phyloP scores from a whole-genome alignment of 1,140 invertebrate genomes.

The Sycobia sp. region DNA sequence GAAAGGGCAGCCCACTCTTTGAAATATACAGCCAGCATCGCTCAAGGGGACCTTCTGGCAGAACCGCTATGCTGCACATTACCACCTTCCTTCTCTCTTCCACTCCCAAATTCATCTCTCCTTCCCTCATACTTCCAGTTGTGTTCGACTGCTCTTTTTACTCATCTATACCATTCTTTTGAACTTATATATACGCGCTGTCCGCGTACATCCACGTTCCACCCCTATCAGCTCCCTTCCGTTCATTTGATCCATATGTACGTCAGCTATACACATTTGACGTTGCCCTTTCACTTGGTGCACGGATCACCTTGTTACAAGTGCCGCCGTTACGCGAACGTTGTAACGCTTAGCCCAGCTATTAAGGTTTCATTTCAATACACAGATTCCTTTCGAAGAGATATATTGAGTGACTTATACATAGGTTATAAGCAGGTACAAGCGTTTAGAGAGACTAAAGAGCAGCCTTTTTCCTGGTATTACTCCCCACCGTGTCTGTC shows the following conservation, averaged over 20 bases:
- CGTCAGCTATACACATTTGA: too few relatives aligned
- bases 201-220: background rate
- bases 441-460: too few relatives aligned
- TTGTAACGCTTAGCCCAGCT: conserved; percentile 5
- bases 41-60: conserved; percentile 22
- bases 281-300: conserved; percentile 18
- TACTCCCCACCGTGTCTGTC: too few relatives aligned
- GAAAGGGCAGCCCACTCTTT: conserved; percentile 47
- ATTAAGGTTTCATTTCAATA: conserved; percentile 21
- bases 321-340: conserved; percentile 3
- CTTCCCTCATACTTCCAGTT: background rate
- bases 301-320: too few relatives aligned
- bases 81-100: conserved; percentile 8
- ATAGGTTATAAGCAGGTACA: too few relatives aligned
- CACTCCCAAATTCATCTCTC: conserved; percentile 14
- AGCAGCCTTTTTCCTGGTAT: too few relatives aligned
- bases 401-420: too few relatives aligned
- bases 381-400: too few relatives aligned
- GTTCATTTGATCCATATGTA: too few relatives aligned
- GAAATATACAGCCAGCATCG: conserved; percentile 41
- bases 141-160: background rate
- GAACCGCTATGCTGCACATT: conserved; percentile 11
- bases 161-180: background rate
- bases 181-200: background rate
- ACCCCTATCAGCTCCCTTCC: background rate